Base-by-base conservation (phyloP, 2,797 vertebrate genomes). In the Phoxinus dragarum region DNA sequence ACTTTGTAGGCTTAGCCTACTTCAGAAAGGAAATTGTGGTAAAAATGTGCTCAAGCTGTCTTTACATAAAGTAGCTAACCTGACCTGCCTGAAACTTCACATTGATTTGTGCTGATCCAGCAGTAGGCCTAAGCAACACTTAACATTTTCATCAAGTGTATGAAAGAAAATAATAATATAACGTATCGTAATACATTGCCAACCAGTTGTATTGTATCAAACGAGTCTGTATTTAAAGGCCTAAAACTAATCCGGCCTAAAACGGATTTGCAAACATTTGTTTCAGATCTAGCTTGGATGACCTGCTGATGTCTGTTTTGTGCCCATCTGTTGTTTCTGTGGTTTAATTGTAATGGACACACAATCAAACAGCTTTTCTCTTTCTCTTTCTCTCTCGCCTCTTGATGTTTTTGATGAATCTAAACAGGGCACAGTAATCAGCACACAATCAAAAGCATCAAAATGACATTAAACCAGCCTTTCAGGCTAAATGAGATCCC, bases 401-500 rank as follows among this genome's bases (percentile, higher is more conserved):
- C 81, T 80, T 86, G 76, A 89, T 85, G 83, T 81, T 77, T 71
- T 56, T 49, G 38, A 75, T 86, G 61, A 81, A 77, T 52, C 59
- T 64, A 78, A 73, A 73, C 54, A 21, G 82, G 69, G 67, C 81
- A 49, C 52, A 73, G 31, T 66, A 80, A 71, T 84, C 54, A 42
- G 38, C 64, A 14, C 42, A 68, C 54, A 81, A 84, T 88, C 83
- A 88, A 88, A 89, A 81, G 67, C 80, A 44, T 31, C 67, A 86
- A 84, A 84, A 86, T 85, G 27, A 66, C 56, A 88, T 88, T 87
- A 80, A 31, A 44, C n/a, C 64, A 69, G 66, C n/a, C 59, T 88
- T 54, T 88, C 27, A 79, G 75, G 82, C 44, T 36, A 85, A 79
- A 87, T 79, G 68, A 81, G 40, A 56, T 80, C 49, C 27, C 23